A percentile compares a stretch with the other conserved stretches of the same genome.
Conservation (phyloP, 1,140 invertebrate species). For the Sesamia nonagrioides region DNA sequence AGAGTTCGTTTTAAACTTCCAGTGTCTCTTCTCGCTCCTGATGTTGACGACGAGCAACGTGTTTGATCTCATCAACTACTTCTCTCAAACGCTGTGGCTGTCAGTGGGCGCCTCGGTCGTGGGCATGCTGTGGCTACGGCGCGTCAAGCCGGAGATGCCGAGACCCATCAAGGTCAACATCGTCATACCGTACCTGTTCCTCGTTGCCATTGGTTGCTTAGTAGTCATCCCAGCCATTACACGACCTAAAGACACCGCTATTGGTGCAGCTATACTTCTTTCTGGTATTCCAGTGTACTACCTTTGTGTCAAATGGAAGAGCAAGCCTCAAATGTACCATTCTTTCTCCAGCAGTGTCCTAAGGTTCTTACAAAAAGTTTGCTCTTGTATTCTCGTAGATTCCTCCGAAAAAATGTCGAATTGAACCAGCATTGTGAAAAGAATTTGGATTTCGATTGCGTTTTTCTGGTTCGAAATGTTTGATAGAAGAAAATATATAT, state of each 20-base stretch:
- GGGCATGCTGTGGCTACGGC: slow-evolving; percentile 93
- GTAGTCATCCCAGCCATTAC: slow-evolving; percentile 94
- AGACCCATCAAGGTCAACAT: slow-evolving; percentile 95
- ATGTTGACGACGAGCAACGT: slow-evolving; percentile 92
- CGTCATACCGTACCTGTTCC: slow-evolving; percentile 94
- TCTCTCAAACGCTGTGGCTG: slow-evolving; percentile 94
- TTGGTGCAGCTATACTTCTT: slow-evolving; percentile 94
- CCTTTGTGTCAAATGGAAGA: slow-evolving; percentile 95
- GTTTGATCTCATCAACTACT: slow-evolving; percentile 92
- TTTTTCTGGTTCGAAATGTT: not conserved
- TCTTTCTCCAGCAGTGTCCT: slow-evolving; percentile 75
- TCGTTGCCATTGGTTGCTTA: slow-evolving; percentile 94
- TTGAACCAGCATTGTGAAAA: slow-evolving; percentile 7
- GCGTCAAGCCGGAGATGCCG: slow-evolving; percentile 91
- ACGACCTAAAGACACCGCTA: slow-evolving; percentile 93
- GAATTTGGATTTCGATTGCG: slow-evolving; percentile 11
- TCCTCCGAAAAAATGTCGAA: slow-evolving; percentile 80
- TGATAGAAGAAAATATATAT: not conserved
- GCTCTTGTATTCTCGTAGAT: slow-evolving; percentile 83
- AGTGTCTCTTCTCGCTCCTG: slow-evolving; percentile 91
- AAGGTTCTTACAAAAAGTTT: slow-evolving; percentile 85
- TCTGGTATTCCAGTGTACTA: slow-evolving; percentile 97
- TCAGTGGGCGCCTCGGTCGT: slow-evolving; percentile 92
- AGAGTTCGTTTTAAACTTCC: slow-evolving; percentile 55
- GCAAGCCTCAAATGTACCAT: slow-evolving; percentile 89